These are phyloP conservation scores for Anguilla obscura DNA, from an alignment of 2,797 vertebrate genomes.

Conservation along the genomic window DNA sequence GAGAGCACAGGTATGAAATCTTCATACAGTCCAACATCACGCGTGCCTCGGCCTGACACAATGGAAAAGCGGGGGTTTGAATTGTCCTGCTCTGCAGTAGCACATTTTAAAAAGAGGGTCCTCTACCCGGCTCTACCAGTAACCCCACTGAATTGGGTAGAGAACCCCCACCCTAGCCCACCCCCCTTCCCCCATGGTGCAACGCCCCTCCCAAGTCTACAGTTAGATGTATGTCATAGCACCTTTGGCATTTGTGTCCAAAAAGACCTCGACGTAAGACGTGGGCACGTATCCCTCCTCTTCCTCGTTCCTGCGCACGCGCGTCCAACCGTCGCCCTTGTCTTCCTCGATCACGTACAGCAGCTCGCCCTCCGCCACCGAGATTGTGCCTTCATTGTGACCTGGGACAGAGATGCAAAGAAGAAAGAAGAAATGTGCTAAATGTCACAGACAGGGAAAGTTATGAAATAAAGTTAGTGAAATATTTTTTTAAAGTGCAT, in stretches of 20 bases:
- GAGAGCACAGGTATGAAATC: not conserved
- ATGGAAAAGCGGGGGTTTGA: not conserved
- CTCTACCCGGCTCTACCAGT: not conserved
- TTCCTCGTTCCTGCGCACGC: constrained; percentile 89
- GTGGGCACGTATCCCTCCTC: constrained; percentile 98
- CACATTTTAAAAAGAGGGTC: not conserved
- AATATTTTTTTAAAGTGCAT: not conserved
- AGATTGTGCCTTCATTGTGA: constrained; percentile 95
- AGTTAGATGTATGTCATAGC: constrained; percentile 91
- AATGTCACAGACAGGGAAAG: not conserved
- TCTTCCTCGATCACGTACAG: constrained; percentile 97
- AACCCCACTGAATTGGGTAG: not conserved
- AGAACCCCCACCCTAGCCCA: not conserved
- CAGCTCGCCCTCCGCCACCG: constrained; percentile 93
- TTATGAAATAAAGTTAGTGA: not conserved
- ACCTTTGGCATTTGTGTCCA: constrained; percentile 97
- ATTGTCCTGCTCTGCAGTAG: constrained; percentile 27
- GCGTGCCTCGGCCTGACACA: not conserved
- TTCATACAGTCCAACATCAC: constrained; percentile 4
- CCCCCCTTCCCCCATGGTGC: constrained; percentile 59
- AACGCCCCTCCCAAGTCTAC: not conserved
- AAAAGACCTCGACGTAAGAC: constrained; percentile 96
- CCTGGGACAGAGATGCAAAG: constrained; percentile 64
- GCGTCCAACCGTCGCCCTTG: constrained; percentile 97
- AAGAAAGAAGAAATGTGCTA: not conserved